Evolutionary conservation across 2,888 invertebrate species (phyloP), one percentile per base, ranked within the genome.

Genomic region (Clistopyga incitator): DNA sequence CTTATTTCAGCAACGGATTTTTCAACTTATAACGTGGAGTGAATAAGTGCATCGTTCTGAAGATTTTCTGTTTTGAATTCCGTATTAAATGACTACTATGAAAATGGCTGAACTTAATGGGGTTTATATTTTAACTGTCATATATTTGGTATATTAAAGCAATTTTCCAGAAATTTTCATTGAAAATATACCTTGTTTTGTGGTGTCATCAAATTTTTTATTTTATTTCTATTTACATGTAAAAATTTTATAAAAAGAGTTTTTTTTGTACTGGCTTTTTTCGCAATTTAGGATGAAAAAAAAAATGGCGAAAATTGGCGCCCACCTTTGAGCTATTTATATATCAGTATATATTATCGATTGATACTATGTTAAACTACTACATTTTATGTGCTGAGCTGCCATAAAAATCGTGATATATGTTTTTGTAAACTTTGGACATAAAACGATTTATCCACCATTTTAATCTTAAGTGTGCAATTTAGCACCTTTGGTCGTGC

Each of bases 1-100:
- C 59, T 45, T 56, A 56, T 72, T 72, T 72, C 45, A 25, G 18
- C 72, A 25, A 45, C 38, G 42, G 23, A 72, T 72, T 72, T 45
- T 72, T 59, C n/a, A 56, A 42, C 72, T 56, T 42, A 56, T 71
- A 71, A 71, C 6, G 50, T 13, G 52, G 20, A 56, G 6, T 11
- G 38, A 20, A n/a, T n/a, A 29, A n/a, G 20, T 34, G 29, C 2
- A 29, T 38, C 34, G 61, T 34, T 61, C 2, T 15, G 18, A 4
- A 38, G 38, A 38, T 61, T 6, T 18, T 38, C 8, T 29, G 11
- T 18, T 6, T 38, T 13, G 1, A 18, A 61, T 61, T 38, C 8
- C 6, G 6, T 38, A 15, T 56, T 29, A 3, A 25, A 29, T 59
- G 15, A 29, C 59, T 29, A 8, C 3, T 29, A 6, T 59, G n/a